phyloP scores from a whole-genome alignment of 2,888 invertebrate species.

The Petrolisthes cinctipes region DNA sequence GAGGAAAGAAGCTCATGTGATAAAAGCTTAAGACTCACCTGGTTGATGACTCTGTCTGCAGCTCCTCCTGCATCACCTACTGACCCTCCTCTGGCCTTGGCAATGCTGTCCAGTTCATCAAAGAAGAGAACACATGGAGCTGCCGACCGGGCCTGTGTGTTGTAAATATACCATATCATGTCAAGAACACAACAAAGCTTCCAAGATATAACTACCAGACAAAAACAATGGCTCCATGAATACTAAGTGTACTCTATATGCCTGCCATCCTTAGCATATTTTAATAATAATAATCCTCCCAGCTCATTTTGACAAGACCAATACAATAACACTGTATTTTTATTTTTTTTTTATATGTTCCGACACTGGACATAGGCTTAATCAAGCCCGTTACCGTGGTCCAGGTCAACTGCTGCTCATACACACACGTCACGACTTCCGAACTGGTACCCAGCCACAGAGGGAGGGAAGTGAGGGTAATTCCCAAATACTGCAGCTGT shows the following conservation, averaged over 20 bases:
- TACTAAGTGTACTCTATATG: not conserved
- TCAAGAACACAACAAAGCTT: not conserved
- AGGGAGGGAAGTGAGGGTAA: too few species aligned
- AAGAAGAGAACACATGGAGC: slow-evolving; percentile 99
- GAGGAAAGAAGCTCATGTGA: too few species aligned
- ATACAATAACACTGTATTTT: too few species aligned
- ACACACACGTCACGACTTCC: too few species aligned
- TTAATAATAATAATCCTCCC: too few species aligned
- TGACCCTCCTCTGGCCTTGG: slow-evolving; percentile 97
- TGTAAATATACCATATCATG: not conserved
- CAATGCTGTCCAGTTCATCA: slow-evolving; percentile 99
- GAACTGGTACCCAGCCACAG: too few species aligned
- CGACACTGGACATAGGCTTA: too few species aligned
- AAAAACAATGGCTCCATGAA: not conserved
- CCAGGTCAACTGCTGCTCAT: too few species aligned
- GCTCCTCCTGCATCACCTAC: slow-evolving; percentile 98
- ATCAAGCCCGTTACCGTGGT: too few species aligned
- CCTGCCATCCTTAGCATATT: not conserved
- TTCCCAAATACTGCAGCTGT: too few species aligned
- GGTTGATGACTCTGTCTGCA: slow-evolving; percentile 99
- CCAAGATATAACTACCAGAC: not conserved
- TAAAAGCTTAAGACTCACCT: slow-evolving; percentile 70
- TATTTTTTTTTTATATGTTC: too few species aligned
- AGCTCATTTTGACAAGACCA: too few species aligned
- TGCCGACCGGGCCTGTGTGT: slow-evolving; percentile 88